Percentiles rank a stretch among this genome's conserved stretches.
phyloP scores from a whole-genome alignment of 1,140 invertebrate species.

The Pachyrhynchus sulphureomaculatus region DNA sequence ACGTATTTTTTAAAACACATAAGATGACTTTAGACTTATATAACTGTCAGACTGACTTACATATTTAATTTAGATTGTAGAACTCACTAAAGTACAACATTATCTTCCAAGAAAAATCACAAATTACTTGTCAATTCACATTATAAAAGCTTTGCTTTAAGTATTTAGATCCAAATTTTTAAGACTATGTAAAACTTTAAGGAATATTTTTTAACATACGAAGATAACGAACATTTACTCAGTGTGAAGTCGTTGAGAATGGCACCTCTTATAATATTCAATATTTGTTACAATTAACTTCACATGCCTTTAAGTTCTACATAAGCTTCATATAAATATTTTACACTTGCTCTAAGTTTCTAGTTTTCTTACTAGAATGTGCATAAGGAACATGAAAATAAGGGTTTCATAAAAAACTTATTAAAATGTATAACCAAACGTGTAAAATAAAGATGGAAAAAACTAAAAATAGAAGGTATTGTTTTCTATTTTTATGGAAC shows the following conservation, averaged over 20 bases:
- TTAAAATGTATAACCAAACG: conserved; percentile 1
- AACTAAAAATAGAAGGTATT: conserved; percentile 26
- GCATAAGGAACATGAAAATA: conserved; percentile 3
- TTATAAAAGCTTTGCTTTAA: too few relatives aligned
- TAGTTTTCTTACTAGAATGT: neutral
- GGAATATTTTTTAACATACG: neutral
- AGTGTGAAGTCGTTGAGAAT: neutral
- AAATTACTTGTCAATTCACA: neutral
- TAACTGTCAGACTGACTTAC: too few relatives aligned
- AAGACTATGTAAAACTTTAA: conserved; percentile 7
- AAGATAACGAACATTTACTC: too few relatives aligned
- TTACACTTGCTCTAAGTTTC: neutral
- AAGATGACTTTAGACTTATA: too few relatives aligned
- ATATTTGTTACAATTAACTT: too few relatives aligned
- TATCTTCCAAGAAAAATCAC: too few relatives aligned
- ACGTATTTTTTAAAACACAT: too few relatives aligned
- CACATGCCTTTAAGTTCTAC: neutral
- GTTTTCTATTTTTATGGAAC: conserved; percentile 14
- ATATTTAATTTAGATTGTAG: too few relatives aligned
- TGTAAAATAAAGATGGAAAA: conserved; percentile 9
- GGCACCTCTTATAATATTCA: neutral
- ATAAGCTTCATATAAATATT: neutral
- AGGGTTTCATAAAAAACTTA: neutral
- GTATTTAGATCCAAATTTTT: neutral
- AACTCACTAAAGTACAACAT: too few relatives aligned